phyloP scores from a whole-genome alignment of 1,140 invertebrate species.

The Steinernema khuongi region DNA sequence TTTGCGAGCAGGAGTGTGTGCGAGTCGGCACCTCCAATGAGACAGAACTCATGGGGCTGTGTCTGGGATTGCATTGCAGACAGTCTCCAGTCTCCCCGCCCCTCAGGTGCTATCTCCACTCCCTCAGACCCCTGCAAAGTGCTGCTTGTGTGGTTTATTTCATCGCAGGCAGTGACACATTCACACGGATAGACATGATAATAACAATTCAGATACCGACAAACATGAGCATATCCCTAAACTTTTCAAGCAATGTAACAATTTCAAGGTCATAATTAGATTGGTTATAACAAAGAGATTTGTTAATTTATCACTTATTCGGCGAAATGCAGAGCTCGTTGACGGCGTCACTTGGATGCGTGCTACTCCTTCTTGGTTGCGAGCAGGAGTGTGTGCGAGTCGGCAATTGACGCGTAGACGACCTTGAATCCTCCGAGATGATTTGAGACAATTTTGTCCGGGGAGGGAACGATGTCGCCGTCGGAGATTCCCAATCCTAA shows the following conservation, averaged over 20 bases:
- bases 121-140: background rate
- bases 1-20: conserved; percentile 48
- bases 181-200: background rate
- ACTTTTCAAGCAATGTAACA: background rate
- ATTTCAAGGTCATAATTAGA: conserved; percentile 2
- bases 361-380: conserved; percentile 20
- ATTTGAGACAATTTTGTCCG: conserved; percentile 43
- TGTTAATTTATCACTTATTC: background rate
- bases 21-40: too few relatives aligned
- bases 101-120: background rate
- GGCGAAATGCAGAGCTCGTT: background rate
- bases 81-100: too few relatives aligned
- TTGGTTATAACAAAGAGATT: background rate
- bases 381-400: conserved; percentile 49
- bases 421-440: conserved; percentile 52
- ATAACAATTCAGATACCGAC: background rate
- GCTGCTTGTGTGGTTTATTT: background rate
- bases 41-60: too few relatives aligned
- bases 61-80: too few relatives aligned
- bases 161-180: background rate
- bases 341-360: background rate
- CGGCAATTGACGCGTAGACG: conserved; percentile 45
- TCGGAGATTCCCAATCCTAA: conserved; percentile 53
- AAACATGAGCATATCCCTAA: background rate
- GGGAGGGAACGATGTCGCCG: conserved; percentile 50